Conservation (phyloP, 2,113 vertebrate genomes). For the Indri indri region DNA sequence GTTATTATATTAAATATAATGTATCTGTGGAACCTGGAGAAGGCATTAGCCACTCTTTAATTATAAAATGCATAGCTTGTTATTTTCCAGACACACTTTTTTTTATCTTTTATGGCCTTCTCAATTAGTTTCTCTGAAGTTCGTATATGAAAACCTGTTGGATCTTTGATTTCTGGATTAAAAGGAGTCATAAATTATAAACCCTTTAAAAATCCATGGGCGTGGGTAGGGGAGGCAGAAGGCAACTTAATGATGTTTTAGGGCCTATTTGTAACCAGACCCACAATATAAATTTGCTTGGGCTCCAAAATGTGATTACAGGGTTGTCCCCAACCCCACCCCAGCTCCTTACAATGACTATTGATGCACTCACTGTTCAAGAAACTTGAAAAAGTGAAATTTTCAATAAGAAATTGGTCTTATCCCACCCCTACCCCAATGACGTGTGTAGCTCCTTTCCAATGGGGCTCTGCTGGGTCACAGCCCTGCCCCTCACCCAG, state of each 20-base stretch:
- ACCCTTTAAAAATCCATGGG: not conserved
- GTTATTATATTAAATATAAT: constrained; percentile 71
- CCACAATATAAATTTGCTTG: not conserved
- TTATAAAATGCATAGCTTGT: constrained; percentile 53
- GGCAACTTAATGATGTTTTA: not conserved
- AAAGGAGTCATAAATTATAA: not conserved
- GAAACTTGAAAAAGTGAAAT: not conserved
- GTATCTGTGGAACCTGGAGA: constrained; percentile 64
- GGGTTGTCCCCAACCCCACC: not conserved
- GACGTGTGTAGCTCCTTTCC: not conserved
- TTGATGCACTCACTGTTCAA: not conserved
- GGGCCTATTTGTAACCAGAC: not conserved
- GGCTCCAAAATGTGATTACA: not conserved
- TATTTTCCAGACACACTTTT: constrained; percentile 75
- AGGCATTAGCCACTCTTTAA: constrained; percentile 67
- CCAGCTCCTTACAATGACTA: not conserved
- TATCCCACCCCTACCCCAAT: not conserved
- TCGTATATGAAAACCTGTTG: not conserved
- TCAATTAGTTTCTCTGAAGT: constrained; percentile 52
- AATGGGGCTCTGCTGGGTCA: not conserved
- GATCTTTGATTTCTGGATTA: not conserved
- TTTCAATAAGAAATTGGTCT: not conserved
- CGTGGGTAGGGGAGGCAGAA: not conserved
- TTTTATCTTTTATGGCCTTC: constrained; percentile 41
- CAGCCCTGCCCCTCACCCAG: not conserved